A percentile compares a stretch with the other conserved stretches of the same genome.
Evolutionary conservation across 1,140 invertebrate species (phyloP).

Genomic region (Lutraria rhynchaena): DNA sequence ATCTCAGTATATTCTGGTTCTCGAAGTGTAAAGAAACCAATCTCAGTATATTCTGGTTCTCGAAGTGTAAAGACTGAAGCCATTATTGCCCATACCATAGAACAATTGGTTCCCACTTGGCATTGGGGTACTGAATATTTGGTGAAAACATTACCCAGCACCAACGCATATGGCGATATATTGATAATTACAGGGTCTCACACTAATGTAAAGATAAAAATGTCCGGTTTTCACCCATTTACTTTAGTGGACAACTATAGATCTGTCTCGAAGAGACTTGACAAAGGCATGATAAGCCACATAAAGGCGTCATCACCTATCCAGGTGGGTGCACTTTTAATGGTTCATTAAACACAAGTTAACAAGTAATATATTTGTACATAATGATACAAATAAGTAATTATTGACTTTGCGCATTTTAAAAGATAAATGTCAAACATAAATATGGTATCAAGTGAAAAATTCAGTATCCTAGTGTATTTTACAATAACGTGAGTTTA

Average conservation of each 20-base stretch:
- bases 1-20: conserved; percentile 44
- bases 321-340: conserved; percentile 9
- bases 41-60: conserved; percentile 40
- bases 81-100: conserved; percentile 29
- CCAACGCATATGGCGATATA: conserved; percentile 40
- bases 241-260: background rate
- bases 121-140: conserved; percentile 52
- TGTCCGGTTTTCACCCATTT: conserved; percentile 29
- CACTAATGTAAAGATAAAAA: conserved; percentile 9
- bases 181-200: conserved; percentile 21
- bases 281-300: conserved; percentile 8
- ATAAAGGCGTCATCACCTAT: conserved; percentile 24
- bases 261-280: conserved; percentile 1
- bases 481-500: too few relatives aligned
- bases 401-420: background rate
- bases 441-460: too few relatives aligned
- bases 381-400: background rate
- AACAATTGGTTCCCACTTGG: conserved; percentile 46
- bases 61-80: conserved; percentile 24
- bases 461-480: too few relatives aligned
- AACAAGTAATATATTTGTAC: background rate
- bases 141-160: background rate
- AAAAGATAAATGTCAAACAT: too few relatives aligned
- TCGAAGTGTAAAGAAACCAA: conserved; percentile 38
- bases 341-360: too few relatives aligned